Evolutionary conservation across 2,113 vertebrate species (phyloP), one percentile per base, ranked within the genome.

Genomic region (Collichthys lucidus): DNA sequence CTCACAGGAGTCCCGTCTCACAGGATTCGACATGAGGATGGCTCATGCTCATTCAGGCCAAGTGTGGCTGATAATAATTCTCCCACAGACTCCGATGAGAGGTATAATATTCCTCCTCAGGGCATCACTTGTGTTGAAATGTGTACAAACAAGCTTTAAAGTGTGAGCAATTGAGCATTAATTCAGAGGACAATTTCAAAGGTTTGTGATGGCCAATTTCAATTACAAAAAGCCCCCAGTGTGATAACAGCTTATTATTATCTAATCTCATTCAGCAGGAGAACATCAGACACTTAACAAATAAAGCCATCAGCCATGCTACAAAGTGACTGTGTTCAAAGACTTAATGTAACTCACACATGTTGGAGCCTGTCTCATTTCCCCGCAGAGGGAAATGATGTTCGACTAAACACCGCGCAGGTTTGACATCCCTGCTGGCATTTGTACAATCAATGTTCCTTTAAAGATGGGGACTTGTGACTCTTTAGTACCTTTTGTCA

Each of bases 391-490:
- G 86, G 88, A 88, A 88, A 82, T 80, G 91, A 92, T 94, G 91
- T 88, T 92, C 74, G 29, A 50, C 89, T 92, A 92, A 93, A 91
- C 78, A 74, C 74, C 64, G 71, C 50, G 68, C 71, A 79, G 83
- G 86, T 89, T 82, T 72, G 64, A 91, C 86, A 88, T 91, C 90
- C 92, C 91, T 82, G 20, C 78, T 84, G 90, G 72, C 85, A 86
- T 90, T 92, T 94, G 93, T 93, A 90, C 87, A 85, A 92, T 83
- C 72, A 77, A 50, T 91, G 92, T 94, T 91, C 87, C 83, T 89
- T 91, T 91, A 94, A 95, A 94, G 83, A 89, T 75, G 86, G 84
- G 84, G 91, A 88, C 93, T 86, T 88, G 89, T 92, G 89, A 77
- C 92, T 92, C 87, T 92, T 94, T 92, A 92, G 91, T 72, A 63